Evolutionary conservation across 2,888 invertebrate species (phyloP).

Genomic region (Dynastes grantii): DNA sequence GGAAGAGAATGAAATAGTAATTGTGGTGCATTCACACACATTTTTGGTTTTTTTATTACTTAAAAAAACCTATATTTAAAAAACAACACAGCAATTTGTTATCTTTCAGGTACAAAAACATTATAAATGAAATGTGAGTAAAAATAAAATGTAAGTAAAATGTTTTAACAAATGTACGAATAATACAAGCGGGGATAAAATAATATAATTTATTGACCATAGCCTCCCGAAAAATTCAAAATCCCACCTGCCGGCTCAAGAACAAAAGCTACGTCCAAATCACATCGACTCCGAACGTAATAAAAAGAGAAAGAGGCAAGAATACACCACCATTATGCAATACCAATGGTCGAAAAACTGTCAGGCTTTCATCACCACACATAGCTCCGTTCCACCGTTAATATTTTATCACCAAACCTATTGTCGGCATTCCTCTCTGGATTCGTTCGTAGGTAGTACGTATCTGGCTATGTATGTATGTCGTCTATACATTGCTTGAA

Average conservation of each 20-base stretch:
- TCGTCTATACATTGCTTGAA: not conserved
- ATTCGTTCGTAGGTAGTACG: conserved; percentile 13
- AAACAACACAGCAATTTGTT: too few species aligned
- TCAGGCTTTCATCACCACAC: conserved; percentile 41
- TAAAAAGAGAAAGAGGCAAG: conserved; percentile 24
- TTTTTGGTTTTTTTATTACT: too few species aligned
- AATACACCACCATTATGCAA: conserved; percentile 37
- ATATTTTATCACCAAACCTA: conserved; percentile 45
- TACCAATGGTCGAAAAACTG: conserved; percentile 41
- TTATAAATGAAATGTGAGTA: too few species aligned
- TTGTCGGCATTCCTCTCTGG: conserved; percentile 29
- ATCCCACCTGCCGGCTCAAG: conserved; percentile 21
- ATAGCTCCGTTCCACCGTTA: conserved; percentile 26
- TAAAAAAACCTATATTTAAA: too few species aligned
- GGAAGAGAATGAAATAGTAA: too few species aligned
- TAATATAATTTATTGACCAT: conserved; percentile 18
- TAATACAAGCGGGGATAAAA: conserved; percentile 3
- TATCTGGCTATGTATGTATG: not conserved
- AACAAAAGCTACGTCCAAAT: conserved; percentile 26
- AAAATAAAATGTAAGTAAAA: too few species aligned
- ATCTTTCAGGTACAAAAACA: too few species aligned
- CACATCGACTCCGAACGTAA: not conserved
- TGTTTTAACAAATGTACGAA: not conserved
- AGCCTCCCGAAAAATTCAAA: conserved; percentile 14
- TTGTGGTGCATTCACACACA: too few species aligned